Base-by-base conservation (phyloP, 2,797 vertebrate species). In the Diceros bicornis region DNA sequence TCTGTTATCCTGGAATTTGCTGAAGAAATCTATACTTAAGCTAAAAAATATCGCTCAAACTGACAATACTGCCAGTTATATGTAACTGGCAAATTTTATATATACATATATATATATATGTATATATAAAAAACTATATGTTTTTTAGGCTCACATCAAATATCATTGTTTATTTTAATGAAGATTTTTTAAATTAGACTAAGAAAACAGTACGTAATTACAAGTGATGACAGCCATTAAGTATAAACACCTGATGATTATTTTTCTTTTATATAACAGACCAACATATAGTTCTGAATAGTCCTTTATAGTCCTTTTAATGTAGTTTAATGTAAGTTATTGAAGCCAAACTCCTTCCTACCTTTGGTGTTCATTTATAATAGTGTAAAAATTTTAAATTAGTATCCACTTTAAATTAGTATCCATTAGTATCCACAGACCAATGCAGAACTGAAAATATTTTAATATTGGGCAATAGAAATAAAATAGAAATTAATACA, bases 251-350 rank as follows among this genome's bases (percentile, higher is more conserved):
- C 61, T 74, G 34, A 16, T 57, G n/a, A 57, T 82, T 74, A 52
- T 84, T 94, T 95, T 87, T 94, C n/a, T 97, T 84, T 96, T 84
- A 92, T 7, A 25, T 75, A 71, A 81, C 34, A 94, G 21, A 68
- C 68, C 37, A 91, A 34, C 55, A 27, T 55, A 23, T 50, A 66
- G 41, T 57, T 87, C 34, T 61, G 18, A 90, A 62, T 52, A 52
- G 50, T 71, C 14, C 47, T 47, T 47, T 71, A 75, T 93, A 75
- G 7, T 72, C 37, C n/a, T 79, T 72, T 52, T 32, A 41, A 29
- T 66, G 5, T 68, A 83, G 84, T 72, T 52, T 32, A 41, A 29
- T 66, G 5, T 68, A 83, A 87, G 81, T 87, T 77, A 94, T 32
- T 91, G 74, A 82, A 75, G 21, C 12, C 20, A 82, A 75, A 55